phyloP scores from a whole-genome alignment of 2,797 vertebrate species.

The Malurus splendens region DNA sequence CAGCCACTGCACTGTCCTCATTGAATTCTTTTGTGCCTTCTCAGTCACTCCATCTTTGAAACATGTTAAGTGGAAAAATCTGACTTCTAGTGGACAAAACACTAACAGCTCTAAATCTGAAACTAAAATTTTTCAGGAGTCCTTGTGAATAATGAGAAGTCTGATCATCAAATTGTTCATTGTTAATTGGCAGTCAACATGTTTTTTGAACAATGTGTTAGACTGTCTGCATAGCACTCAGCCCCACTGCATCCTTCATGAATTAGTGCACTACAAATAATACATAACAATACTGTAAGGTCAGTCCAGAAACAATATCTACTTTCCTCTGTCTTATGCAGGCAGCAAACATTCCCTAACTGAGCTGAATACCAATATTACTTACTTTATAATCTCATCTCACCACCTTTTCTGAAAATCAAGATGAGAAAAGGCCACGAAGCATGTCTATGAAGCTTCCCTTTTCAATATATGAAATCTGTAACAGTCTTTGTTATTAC shows the following conservation, averaged over 20 bases:
- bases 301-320: background rate
- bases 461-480: background rate
- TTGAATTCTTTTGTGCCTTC: background rate
- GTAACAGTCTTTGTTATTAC: background rate
- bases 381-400: background rate
- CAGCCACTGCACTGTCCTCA: background rate
- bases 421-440: background rate
- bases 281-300: background rate
- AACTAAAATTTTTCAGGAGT: background rate
- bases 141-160: background rate
- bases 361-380: background rate
- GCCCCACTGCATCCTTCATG: background rate
- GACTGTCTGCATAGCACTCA: background rate
- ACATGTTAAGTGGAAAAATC: background rate
- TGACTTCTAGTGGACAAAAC: background rate
- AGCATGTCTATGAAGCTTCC: background rate
- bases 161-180: background rate
- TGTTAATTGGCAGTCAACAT: background rate
- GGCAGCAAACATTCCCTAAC: background rate
- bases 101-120: background rate
- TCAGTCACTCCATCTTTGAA: background rate
- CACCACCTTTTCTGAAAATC: background rate
- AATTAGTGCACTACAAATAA: background rate
- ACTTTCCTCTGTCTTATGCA: background rate
- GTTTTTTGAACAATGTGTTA: background rate